Base-by-base conservation (phyloP, 2,797 vertebrate species). In the Falco cherrug region DNA sequence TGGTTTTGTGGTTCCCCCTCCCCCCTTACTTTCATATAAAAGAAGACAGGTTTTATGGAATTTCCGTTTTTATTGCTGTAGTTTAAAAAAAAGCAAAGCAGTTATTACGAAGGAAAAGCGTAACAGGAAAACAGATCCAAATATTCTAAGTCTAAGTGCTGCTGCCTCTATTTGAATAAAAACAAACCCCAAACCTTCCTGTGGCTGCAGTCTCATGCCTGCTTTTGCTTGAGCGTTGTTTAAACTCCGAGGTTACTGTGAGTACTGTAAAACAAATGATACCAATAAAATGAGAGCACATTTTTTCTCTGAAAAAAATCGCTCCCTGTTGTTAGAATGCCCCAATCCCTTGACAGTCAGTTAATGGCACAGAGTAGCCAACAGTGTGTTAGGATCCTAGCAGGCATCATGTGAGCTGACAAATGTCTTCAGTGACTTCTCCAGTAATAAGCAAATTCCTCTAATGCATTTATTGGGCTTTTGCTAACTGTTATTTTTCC, bases 81-180 rank as follows among this genome's bases (percentile, higher is more conserved):
- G 89, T 95, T 74, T 7, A 29, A 91, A 67, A 76, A 93, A 87
- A 84, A 31, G 35, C 73, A 86, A 95, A 87, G 53, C 90, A 45
- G 65, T 90, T 92, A 93, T 94, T 94, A 68, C 0, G 33, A 94
- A 84, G 92, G 95, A 95, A 96, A 95, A 93, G 67, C 45, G 3
- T 93, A 97, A 96, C 95, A 96, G 96, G 95, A 97, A 97, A 95
- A 82, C 64, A 93, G 61, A 83, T 77, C 50, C 11, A 1, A 95
- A 61, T 94, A 86, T 65, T 87, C 85, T n/a, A 57, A 84, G 84
- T 45, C 35, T 2, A 25, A 93, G 37, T 51, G 51, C 71, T 79
- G 77, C 76, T 90, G 91, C 84, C 70, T 84, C 64, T 86, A 5
- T 89, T 96, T 78, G 87, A 89, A 89, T 65, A n/a, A 89, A 96